Percentiles rank a stretch among this genome's conserved stretches.
These are phyloP conservation scores for Coelopa frigida DNA, from an alignment of 1,140 invertebrate species.

Conservation along the genomic window DNA sequence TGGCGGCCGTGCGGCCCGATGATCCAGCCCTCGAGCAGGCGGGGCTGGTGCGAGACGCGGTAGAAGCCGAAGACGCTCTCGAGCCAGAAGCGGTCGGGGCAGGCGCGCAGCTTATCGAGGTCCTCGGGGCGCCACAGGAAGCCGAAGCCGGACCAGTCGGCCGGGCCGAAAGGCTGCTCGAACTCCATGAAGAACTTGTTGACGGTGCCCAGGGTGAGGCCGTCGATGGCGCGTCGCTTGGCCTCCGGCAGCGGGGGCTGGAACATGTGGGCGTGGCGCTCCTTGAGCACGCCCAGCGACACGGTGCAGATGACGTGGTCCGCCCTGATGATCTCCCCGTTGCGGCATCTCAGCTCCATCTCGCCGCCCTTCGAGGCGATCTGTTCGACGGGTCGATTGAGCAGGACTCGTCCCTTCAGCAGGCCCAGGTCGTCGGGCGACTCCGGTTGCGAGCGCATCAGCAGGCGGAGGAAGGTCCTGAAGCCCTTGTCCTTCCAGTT, in stretches of 20 bases:
- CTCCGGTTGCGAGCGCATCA: conserved; percentile 41
- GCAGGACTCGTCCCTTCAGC: conserved; percentile 36
- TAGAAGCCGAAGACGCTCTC: conserved; percentile 59
- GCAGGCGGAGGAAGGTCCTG: conserved; percentile 50
- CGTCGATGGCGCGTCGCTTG: conserved; percentile 56
- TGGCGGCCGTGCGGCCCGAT: conserved; percentile 50
- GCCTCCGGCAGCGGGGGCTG: conserved; percentile 52
- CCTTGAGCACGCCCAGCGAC: conserved; percentile 63
- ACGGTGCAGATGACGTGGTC: conserved; percentile 63
- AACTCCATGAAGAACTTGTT: conserved; percentile 73
- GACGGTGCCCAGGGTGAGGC: conserved; percentile 62
- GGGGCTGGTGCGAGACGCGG: conserved; percentile 56
- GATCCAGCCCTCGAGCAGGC: conserved; percentile 60
- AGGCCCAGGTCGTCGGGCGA: conserved; percentile 21
- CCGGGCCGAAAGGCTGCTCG: conserved; percentile 55
- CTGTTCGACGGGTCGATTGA: conserved; percentile 47
- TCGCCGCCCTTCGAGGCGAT: conserved; percentile 42
- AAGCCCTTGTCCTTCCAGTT: conserved; percentile 59
- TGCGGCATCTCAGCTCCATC: conserved; percentile 42
- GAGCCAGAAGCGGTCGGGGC: conserved; percentile 48
- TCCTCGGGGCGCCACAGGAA: conserved; percentile 52
- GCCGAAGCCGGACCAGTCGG: conserved; percentile 43
- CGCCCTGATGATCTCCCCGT: conserved; percentile 52
- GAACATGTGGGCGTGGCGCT: conserved; percentile 52
- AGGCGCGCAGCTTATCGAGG: conserved; percentile 24